A percentile compares a stretch with the other conserved stretches of the same genome.
Conservation (phyloP, 1,140 invertebrate genomes). For the Procambarus clarkii region DNA sequence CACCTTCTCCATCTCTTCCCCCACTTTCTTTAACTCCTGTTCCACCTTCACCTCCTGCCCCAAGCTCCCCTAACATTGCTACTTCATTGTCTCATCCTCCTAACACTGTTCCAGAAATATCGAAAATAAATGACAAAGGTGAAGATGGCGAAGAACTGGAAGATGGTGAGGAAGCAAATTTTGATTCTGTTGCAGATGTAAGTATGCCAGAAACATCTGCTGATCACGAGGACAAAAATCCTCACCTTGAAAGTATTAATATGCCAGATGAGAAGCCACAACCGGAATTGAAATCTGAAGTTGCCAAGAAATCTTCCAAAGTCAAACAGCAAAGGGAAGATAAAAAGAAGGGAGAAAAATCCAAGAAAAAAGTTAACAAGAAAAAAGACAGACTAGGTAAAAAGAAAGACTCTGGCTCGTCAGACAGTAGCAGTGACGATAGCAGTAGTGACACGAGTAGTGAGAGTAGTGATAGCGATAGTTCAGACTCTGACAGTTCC, state of each 20-base stretch:
- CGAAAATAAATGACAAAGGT: constrained; percentile 6
- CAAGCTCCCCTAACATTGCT: not conserved
- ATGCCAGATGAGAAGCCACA: constrained; percentile 15
- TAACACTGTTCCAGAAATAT: not conserved
- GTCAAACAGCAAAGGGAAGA: not conserved
- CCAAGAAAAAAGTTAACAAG: constrained; percentile 17
- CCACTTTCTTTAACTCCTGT: not conserved
- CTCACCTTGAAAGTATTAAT: not conserved
- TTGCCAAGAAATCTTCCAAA: constrained; percentile 3
- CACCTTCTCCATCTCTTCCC: not conserved
- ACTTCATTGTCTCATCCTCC: not conserved
- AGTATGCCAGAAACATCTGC: not conserved
- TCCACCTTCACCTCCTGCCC: not conserved
- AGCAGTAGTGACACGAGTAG: constrained; percentile 48
- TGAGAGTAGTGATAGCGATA: constrained; percentile 49
- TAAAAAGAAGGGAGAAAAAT: constrained; percentile 31
- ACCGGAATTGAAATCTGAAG: not conserved
- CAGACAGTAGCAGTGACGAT: constrained; percentile 48
- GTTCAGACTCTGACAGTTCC: constrained; percentile 42
- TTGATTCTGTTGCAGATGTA: not conserved
- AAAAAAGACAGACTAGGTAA: constrained; percentile 14
- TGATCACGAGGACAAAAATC: not conserved
- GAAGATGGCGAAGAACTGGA: constrained; percentile 10
- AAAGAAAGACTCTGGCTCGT: constrained; percentile 29
- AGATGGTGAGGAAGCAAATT: not conserved